Evolutionary conservation across 2,888 invertebrate genomes (phyloP).

Genomic region (Eumacrocentrus americanus): DNA sequence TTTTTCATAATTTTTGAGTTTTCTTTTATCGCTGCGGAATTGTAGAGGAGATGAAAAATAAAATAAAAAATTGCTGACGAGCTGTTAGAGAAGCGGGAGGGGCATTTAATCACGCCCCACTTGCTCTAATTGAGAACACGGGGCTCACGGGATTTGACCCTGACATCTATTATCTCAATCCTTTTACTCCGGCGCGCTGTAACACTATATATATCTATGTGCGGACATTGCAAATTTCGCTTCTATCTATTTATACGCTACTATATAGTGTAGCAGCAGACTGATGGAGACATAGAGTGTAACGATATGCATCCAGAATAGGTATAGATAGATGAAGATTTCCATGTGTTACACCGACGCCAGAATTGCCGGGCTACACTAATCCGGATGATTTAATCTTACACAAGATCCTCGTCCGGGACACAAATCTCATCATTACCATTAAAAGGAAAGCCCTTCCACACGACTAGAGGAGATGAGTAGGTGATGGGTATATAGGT

Average conservation of each 20-base stretch:
- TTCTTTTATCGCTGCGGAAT: no score
- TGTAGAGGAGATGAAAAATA: background rate
- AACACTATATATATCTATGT: background rate
- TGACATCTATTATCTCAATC: conserved; percentile 55
- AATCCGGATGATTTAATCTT: background rate
- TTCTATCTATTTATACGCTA: background rate
- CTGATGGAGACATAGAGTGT: background rate
- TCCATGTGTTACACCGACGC: background rate
- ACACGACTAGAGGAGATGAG: no score
- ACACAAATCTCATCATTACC: conserved; percentile 6
- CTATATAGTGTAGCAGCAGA: background rate
- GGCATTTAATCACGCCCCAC: conserved; percentile 52
- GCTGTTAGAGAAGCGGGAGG: conserved; percentile 24
- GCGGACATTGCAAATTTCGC: background rate
- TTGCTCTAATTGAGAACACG: conserved; percentile 54
- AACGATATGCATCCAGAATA: no score
- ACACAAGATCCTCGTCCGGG: background rate
- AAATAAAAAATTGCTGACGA: background rate
- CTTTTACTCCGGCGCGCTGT: conserved; percentile 37
- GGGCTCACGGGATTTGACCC: conserved; percentile 50
- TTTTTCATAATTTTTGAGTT: no score
- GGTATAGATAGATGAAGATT: background rate
- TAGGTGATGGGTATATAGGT: no score
- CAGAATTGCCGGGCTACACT: background rate
- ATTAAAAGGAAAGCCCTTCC: background rate